phyloP scores from a whole-genome alignment of 2,113 vertebrate species.

The Myxocyprinus asiaticus region DNA sequence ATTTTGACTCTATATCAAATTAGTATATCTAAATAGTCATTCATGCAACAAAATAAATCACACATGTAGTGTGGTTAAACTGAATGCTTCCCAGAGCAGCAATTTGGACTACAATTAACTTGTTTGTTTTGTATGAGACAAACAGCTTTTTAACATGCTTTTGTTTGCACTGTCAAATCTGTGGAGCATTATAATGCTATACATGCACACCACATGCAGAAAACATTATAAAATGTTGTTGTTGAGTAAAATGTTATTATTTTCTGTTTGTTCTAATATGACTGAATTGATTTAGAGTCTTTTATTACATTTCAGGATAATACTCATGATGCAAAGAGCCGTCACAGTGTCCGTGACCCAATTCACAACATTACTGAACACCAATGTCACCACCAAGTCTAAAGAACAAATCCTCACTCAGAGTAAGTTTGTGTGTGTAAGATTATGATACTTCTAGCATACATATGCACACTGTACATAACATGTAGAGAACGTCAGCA shows the following conservation, averaged over 20 bases:
- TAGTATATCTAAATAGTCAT: background rate
- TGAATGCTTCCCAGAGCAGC: conserved; percentile 2
- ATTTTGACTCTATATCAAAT: background rate
- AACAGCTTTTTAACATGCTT: background rate
- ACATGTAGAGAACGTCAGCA: too few relatives aligned
- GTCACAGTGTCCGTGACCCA: conserved; percentile 66
- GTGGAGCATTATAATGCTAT: too few relatives aligned
- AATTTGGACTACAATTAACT: background rate
- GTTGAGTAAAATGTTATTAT: too few relatives aligned
- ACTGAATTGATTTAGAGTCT: too few relatives aligned
- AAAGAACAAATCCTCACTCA: conserved; percentile 76
- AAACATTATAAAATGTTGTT: too few relatives aligned
- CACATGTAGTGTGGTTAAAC: conserved; percentile 1
- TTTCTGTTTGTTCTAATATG: too few relatives aligned
- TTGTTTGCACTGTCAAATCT: background rate
- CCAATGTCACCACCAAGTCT: conserved; percentile 67
- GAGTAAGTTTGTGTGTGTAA: conserved; percentile 64
- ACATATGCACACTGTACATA: too few relatives aligned
- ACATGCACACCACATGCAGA: too few relatives aligned
- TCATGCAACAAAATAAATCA: background rate
- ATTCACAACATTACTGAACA: conserved; percentile 38
- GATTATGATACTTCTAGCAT: too few relatives aligned
- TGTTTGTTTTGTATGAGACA: background rate
- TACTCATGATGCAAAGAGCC: conserved; percentile 72
- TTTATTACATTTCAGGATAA: conserved; percentile 53